Evolutionary conservation across 2,797 vertebrate genomes (phyloP).

Genomic region (Prionace glauca): DNA sequence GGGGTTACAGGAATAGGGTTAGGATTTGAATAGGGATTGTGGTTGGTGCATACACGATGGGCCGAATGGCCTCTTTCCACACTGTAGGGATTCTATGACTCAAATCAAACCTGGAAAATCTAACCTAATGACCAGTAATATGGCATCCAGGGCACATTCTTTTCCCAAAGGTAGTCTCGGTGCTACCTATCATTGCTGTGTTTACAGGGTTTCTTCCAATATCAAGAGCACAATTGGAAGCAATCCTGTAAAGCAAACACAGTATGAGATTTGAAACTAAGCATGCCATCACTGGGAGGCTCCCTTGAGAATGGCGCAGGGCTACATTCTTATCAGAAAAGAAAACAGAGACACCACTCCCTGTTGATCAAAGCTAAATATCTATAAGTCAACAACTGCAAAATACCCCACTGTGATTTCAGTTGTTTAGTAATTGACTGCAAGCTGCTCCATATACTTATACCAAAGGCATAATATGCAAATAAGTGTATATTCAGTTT

Average conservation of each 20-base stretch:
- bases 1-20: no score
- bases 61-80: no score
- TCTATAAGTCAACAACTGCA: conserved; percentile 4
- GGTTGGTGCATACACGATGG: no score
- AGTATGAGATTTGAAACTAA: background rate
- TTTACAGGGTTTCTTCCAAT: background rate
- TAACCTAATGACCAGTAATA: background rate
- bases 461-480: background rate
- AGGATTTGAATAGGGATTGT: no score
- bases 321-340: background rate
- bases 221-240: background rate
- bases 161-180: background rate
- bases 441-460: background rate
- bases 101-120: background rate
- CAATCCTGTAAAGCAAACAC: conserved; percentile 8
- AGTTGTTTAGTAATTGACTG: conserved; percentile 12
- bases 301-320: background rate
- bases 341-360: conserved; percentile 4
- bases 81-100: no score
- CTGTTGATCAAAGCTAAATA: conserved; percentile 29
- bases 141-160: background rate
- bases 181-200: background rate
- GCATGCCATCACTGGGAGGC: background rate
- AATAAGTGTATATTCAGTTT: background rate
- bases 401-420: background rate